A percentile compares a stretch with the other conserved stretches of the same genome.
Conservation (phyloP, 2,113 vertebrate genomes). For the Ciconia stormi region DNA sequence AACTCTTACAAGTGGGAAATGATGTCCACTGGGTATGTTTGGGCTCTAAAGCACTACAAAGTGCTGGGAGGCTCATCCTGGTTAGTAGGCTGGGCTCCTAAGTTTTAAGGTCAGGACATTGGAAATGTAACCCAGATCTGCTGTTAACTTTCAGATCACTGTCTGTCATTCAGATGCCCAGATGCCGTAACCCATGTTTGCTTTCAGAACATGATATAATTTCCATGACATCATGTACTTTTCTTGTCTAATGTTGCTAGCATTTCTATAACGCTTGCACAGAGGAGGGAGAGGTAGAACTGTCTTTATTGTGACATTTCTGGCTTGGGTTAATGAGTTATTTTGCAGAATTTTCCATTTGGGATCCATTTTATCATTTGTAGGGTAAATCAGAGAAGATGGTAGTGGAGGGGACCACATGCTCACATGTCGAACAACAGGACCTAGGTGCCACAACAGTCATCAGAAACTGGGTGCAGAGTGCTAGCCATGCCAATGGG, state of each 20-base stretch:
- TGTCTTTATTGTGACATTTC: fast-evolving
- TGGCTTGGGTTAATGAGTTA: background rate
- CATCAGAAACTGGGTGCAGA: background rate
- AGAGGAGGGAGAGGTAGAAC: background rate
- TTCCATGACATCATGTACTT: background rate
- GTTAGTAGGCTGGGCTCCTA: background rate
- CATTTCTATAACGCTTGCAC: background rate
- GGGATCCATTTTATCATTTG: background rate
- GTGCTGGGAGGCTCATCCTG: background rate
- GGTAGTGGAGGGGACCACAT: background rate
- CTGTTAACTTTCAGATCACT: background rate
- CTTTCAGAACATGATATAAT: background rate
- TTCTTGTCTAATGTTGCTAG: background rate
- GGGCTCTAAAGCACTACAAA: background rate
- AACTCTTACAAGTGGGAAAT: background rate
- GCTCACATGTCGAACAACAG: background rate
- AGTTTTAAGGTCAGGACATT: background rate
- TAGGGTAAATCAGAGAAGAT: background rate
- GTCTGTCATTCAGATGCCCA: background rate
- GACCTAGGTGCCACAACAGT: background rate
- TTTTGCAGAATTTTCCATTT: background rate
- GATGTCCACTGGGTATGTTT: background rate
- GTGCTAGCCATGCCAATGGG: background rate
- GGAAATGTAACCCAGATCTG: background rate
- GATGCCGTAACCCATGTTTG: background rate